phyloP scores from a whole-genome alignment of 2,113 vertebrate species.

The Hypomesus transpacificus region DNA sequence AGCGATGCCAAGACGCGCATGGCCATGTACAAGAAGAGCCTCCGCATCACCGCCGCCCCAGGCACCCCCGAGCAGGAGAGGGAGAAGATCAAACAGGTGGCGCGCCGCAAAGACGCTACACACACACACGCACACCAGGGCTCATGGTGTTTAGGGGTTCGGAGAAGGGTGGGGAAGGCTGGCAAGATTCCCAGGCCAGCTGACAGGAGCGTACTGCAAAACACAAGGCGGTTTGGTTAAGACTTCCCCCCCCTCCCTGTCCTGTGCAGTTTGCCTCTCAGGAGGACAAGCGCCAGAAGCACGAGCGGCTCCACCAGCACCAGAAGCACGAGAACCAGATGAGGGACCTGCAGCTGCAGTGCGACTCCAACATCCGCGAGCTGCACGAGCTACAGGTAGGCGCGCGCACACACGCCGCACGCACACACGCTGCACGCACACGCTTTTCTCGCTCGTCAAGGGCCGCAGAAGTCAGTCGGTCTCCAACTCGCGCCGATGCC shows the following conservation, averaged over 20 bases:
- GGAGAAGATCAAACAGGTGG: conserved; percentile 94
- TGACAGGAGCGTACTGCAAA: not conserved
- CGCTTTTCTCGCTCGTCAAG: not conserved
- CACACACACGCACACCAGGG: not conserved
- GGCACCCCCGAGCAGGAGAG: conserved; percentile 94
- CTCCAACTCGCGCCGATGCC: not conserved
- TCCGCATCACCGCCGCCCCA: conserved; percentile 88
- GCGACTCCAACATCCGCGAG: conserved; percentile 94
- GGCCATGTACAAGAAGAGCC: conserved; percentile 99
- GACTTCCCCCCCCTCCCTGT: not conserved
- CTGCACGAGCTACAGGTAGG: conserved; percentile 93
- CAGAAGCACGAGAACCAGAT: conserved; percentile 99
- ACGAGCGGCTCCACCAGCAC: conserved; percentile 91
- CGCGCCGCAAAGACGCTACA: not conserved
- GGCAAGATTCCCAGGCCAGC: too few relatives aligned
- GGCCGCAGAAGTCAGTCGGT: too few relatives aligned
- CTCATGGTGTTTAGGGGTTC: too few relatives aligned
- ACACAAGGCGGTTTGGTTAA: conserved; percentile 7
- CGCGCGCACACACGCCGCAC: too few relatives aligned
- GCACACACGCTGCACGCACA: not conserved
- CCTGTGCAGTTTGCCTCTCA: conserved; percentile 84
- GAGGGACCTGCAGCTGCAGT: conserved; percentile 96
- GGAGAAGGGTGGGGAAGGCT: too few relatives aligned
- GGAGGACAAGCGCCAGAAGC: conserved; percentile 98
- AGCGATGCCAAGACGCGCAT: conserved; percentile 96